These are phyloP conservation scores for Oryzias javanicus DNA, from an alignment of 2,113 vertebrate genomes.

Conservation along the genomic window DNA sequence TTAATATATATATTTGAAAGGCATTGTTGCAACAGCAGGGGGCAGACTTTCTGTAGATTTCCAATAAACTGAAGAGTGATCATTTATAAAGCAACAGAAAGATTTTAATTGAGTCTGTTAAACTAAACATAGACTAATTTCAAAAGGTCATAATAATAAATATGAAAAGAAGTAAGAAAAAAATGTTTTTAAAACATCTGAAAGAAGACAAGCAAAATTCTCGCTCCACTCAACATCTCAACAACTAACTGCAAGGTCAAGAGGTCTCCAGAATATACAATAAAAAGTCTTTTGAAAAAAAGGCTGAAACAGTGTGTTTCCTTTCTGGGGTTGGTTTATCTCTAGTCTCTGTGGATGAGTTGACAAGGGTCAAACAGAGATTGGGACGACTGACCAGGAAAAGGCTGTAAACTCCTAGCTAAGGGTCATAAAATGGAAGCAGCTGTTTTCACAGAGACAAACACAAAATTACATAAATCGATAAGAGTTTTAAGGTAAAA, in stretches of 20 bases:
- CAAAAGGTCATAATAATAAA: too few relatives aligned
- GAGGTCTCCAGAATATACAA: constrained; percentile 33
- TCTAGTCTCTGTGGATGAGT: constrained; percentile 31
- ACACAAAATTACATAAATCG: constrained; percentile 4
- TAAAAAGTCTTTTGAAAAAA: constrained; percentile 27
- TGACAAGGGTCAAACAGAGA: constrained; percentile 32
- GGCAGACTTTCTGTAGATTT: constrained; percentile 19
- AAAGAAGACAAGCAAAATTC: not conserved
- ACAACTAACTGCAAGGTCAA: constrained; percentile 21
- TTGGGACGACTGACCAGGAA: constrained; percentile 16
- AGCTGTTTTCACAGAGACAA: not conserved
- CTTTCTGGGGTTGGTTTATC: constrained; percentile 42
- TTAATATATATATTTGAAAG: too few relatives aligned
- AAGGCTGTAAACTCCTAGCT: constrained; percentile 3
- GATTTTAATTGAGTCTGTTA: too few relatives aligned
- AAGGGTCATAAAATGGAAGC: constrained; percentile 21
- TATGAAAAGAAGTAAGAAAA: too few relatives aligned
- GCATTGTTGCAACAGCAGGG: constrained; percentile 30
- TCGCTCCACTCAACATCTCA: constrained; percentile 8
- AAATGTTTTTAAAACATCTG: too few relatives aligned
- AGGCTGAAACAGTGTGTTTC: constrained; percentile 36
- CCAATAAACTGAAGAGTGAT: not conserved
- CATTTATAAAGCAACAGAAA: not conserved
- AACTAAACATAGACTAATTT: too few relatives aligned
- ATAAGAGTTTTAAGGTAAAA: not conserved